Evolutionary conservation across 1,140 invertebrate species (phyloP), one percentile per base, ranked within the genome.

Genomic region (Adelges cooleyi): DNA sequence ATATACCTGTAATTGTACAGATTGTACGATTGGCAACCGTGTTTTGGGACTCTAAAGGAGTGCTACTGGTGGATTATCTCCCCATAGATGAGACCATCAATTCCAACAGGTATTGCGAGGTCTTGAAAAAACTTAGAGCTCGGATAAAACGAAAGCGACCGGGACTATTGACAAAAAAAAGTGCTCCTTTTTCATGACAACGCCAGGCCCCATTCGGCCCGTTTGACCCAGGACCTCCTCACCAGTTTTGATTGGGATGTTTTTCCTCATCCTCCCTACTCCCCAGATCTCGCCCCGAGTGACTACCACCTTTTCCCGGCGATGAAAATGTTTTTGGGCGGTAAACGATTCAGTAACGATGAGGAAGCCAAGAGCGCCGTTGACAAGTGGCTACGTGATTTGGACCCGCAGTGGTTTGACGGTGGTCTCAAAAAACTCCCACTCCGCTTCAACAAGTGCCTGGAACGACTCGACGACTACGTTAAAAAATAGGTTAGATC

Each of bases 121-220:
- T n/a, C n/a, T n/a, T n/a, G n/a, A n/a, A n/a, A n/a, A n/a, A n/a
- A n/a, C n/a, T n/a, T n/a, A n/a, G n/a, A n/a, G n/a, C n/a, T n/a
- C n/a, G n/a, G n/a, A n/a, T n/a, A n/a, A n/a, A n/a, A n/a, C n/a
- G n/a, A n/a, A n/a, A n/a, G n/a, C n/a, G n/a, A n/a, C n/a, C n/a
- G n/a, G n/a, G n/a, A n/a, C n/a, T n/a, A n/a, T n/a, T n/a, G 23
- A 3, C 23, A 22, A 46, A 48, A 65, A 68, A n/a, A n/a, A n/a
- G 62, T 73, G 20, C 51, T 69, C 40, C 59, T 72, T 13, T 62
- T 70, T 22, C 70, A 75, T 62, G 73, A 76, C 69, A 76, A 76
- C 53, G 71, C 73, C n/a, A 67, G 69, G 25, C 71, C 70, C 18
- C 71, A 76, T 65, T 59, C 66, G 33, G 67, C 68, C 42, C 17